Conservation (phyloP, 2,113 vertebrate genomes). For the Toxotes chatareus region DNA sequence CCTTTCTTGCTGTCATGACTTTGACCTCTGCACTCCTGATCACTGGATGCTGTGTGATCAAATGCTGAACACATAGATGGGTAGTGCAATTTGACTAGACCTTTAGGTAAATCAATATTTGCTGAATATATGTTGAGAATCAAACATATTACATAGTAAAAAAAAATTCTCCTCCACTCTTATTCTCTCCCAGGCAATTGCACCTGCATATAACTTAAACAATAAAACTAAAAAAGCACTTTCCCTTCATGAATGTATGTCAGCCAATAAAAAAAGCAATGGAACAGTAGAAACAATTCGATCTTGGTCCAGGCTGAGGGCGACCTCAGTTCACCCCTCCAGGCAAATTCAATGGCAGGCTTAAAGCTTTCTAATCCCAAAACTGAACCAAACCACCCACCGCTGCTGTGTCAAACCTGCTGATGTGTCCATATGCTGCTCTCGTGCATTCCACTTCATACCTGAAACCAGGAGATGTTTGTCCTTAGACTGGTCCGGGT, state of each 20-base stretch:
- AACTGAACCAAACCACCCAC: slow-evolving; percentile 37
- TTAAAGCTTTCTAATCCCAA: slow-evolving; percentile 65
- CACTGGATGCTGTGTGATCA: background rate
- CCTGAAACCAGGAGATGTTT: slow-evolving; percentile 58
- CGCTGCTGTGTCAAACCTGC: slow-evolving; percentile 51
- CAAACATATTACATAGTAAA: no score
- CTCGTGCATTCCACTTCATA: slow-evolving; percentile 34
- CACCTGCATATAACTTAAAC: background rate
- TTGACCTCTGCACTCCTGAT: background rate
- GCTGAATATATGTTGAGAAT: no score
- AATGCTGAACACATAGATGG: no score
- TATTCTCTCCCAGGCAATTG: no score
- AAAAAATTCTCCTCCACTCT: no score
- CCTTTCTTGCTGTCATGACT: background rate
- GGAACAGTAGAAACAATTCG: slow-evolving; percentile 40
- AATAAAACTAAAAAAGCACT: background rate
- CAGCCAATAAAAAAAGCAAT: slow-evolving; percentile 4
- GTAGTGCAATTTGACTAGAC: no score
- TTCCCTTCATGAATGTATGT: background rate
- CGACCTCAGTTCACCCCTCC: slow-evolving; percentile 48
- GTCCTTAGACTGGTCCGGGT: slow-evolving; percentile 34
- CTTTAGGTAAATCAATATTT: no score
- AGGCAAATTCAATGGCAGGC: slow-evolving; percentile 61
- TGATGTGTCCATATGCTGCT: slow-evolving; percentile 19
- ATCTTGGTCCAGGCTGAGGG: slow-evolving; percentile 10